These are phyloP conservation scores for Psylliodes chrysocephalus DNA, from an alignment of 2,888 invertebrate genomes.

Conservation along the genomic window DNA sequence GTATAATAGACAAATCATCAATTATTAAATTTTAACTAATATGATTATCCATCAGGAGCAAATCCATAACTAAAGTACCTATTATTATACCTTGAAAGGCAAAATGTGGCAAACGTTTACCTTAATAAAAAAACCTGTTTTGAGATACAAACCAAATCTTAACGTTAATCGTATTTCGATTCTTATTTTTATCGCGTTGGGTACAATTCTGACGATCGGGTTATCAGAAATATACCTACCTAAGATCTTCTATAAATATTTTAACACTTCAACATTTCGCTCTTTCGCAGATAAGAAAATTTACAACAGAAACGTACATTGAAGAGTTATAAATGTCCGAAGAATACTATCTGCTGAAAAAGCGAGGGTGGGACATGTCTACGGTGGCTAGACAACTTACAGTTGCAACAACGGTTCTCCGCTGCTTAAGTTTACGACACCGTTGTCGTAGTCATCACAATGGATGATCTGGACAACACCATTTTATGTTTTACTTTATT, in stretches of 20 bases:
- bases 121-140: no score
- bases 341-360: constrained; percentile 16
- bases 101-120: no score
- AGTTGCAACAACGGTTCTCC: constrained; percentile 8
- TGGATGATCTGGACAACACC: constrained; percentile 23
- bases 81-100: no score
- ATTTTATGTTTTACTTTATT: constrained; percentile 20
- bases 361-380: constrained; percentile 24
- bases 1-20: no score
- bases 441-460: constrained; percentile 14
- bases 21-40: no score
- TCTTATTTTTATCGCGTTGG: background rate
- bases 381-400: constrained; percentile 23
- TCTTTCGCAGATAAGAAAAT: background rate
- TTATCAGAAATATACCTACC: no score
- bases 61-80: no score
- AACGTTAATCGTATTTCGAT: no score
- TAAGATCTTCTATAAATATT: no score
- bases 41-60: no score
- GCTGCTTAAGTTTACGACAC: constrained; percentile 15
- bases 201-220: background rate
- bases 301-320: constrained; percentile 1
- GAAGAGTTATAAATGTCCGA: background rate
- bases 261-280: background rate
- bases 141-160: no score